Base-by-base conservation (phyloP, 2,888 invertebrate genomes). In the Nemotelus nigrinus region DNA sequence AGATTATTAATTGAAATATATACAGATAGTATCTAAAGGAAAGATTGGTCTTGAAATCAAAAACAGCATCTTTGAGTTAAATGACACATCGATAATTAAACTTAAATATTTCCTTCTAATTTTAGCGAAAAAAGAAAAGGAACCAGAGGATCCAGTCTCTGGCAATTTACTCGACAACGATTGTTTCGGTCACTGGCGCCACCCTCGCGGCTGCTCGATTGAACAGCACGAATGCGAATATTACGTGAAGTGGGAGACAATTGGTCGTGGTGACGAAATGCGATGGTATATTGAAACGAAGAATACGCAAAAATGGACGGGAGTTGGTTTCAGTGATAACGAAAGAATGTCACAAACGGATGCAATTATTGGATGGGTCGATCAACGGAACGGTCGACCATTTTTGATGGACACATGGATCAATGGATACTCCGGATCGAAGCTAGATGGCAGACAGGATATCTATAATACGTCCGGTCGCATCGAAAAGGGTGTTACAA, bases 371-470 rank as follows among this genome's bases (percentile, higher is more conserved):
- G 97, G 96, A 1, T 96, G 96, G 95, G 93, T 96, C 45, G 96
- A 96, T 85, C 60, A 45, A 25, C 90, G 92, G 72, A 90, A 90
- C 5, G 94, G 94, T 0, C 89, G 94, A 0, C 93, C 94, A 1
- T 95, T 96, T 88, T 86, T 96, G 43, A 94, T 95, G 94, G 96
- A 97, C 85, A 94, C 94, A 0, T 96, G 94, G 94, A 92, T 96
- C 78, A 89, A 89, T 77, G 95, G 95, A 0, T 96, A 96, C 88
- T 90, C 91, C 2, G 89, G 92, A 6, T 95, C 95, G 0, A 86
- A 92, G 7, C 86, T 94, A 10, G 96, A 95, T 85, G 86, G 88
- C 0, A 89, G 90, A 0, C 96, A 96, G 88, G 93, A 95, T 84
- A 89, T 96, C 70, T 88, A 88, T 81, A 91, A 92, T 83, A 89